These are phyloP conservation scores for Trematocara macrostoma DNA, from an alignment of 2,113 vertebrate species.

Conservation along the genomic window DNA sequence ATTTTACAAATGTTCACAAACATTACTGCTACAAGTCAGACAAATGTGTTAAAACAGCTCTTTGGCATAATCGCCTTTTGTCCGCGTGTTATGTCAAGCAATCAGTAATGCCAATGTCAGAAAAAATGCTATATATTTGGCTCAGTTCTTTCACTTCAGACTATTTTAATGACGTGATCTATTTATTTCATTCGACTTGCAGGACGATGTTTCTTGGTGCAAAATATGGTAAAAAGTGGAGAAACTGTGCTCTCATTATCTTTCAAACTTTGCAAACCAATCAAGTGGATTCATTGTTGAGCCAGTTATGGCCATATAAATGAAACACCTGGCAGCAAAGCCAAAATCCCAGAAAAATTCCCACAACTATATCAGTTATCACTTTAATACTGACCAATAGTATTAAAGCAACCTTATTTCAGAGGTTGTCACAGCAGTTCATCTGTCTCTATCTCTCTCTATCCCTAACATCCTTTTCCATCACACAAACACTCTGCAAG, in stretches of 20 bases:
- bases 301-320: accelerated
- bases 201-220: neutral
- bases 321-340: neutral
- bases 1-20: neutral
- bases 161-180: neutral
- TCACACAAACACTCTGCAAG: neutral
- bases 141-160: neutral
- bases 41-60: neutral
- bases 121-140: neutral
- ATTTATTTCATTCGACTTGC: neutral
- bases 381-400: neutral
- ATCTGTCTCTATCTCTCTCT: neutral
- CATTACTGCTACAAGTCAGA: neutral
- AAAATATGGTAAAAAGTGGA: neutral
- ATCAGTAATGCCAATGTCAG: neutral
- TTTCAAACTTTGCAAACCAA: neutral
- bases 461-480: neutral
- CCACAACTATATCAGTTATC: neutral
- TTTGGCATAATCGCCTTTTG: accelerated
- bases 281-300: neutral
- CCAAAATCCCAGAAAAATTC: neutral
- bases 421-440: neutral
- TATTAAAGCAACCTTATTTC: neutral
- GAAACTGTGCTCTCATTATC: accelerated
- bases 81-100: neutral